Conservation (phyloP, 1,140 invertebrate species). For the Polyergus mexicanus region DNA sequence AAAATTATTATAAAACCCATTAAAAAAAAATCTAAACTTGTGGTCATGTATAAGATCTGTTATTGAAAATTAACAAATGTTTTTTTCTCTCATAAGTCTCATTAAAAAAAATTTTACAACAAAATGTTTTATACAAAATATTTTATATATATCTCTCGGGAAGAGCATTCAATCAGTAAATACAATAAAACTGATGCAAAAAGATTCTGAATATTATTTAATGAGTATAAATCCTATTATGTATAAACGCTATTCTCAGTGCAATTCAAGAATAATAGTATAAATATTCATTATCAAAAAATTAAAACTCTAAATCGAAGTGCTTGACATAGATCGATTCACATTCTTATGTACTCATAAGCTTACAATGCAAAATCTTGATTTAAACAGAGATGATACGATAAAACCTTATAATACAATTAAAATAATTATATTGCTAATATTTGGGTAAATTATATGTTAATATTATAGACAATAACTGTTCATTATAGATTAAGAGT, state of each 20-base stretch:
- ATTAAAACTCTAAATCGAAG: neutral
- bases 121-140: conserved; percentile 22
- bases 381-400: neutral
- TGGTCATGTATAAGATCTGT: neutral
- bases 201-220: neutral
- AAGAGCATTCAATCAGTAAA: neutral
- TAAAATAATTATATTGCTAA: conserved; percentile 43
- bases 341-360: conserved; percentile 1
- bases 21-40: conserved; percentile 7
- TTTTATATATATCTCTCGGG: neutral
- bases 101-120: neutral
- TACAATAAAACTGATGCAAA: neutral
- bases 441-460: conserved; percentile 29
- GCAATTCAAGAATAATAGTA: conserved; percentile 17
- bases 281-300: conserved; percentile 8
- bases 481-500: conserved; percentile 20
- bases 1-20: conserved; percentile 9
- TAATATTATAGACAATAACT: conserved; percentile 38
- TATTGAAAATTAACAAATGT: conserved; percentile 29
- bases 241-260: neutral
- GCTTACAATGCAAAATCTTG: conserved; percentile 5
- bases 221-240: neutral
- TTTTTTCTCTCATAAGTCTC: neutral
- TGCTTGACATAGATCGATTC: neutral
- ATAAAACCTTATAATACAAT: neutral